These are phyloP conservation scores for Hemibagrus wyckioides DNA, from an alignment of 2,113 vertebrate genomes.

Conservation along the genomic window DNA sequence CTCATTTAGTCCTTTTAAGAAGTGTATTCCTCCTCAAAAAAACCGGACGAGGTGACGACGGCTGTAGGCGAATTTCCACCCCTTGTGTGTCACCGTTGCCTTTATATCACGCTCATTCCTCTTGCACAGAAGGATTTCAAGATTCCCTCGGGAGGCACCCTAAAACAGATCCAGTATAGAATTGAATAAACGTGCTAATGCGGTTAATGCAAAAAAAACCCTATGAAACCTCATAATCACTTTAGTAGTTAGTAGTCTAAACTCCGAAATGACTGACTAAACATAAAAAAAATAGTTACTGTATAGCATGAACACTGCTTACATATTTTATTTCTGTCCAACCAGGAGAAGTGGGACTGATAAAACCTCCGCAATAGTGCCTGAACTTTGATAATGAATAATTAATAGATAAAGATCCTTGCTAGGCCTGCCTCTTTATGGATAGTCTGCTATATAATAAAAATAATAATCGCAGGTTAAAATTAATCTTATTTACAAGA, in stretches of 20 bases:
- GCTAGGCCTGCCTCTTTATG: not conserved
- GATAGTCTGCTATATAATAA: not conserved
- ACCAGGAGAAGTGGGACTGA: not conserved
- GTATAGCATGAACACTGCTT: not conserved
- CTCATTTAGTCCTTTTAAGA: conserved; percentile 79
- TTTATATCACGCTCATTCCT: conserved; percentile 55
- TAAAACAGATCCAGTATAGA: conserved; percentile 51
- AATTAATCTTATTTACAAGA: not conserved
- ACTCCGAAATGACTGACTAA: not conserved
- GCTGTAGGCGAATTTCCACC: conserved; percentile 38
- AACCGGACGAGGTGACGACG: conserved; percentile 25
- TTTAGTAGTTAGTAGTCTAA: not conserved
- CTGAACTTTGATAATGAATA: conserved; percentile 43
- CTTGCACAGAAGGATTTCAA: conserved; percentile 32
- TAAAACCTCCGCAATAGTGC: conserved; percentile 16
- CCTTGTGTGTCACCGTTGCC: conserved; percentile 27
- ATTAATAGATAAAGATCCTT: not conserved
- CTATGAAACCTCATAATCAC: not conserved
- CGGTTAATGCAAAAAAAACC: not conserved
- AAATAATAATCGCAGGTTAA: not conserved
- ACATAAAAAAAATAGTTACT: not conserved
- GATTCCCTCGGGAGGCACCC: conserved; percentile 53
- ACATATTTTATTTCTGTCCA: too few relatives aligned
- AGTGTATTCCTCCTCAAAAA: conserved; percentile 38
- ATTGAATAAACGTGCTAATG: conserved; percentile 31